phyloP scores from a whole-genome alignment of 2,113 vertebrate genomes.

The Laticauda laticaudata region DNA sequence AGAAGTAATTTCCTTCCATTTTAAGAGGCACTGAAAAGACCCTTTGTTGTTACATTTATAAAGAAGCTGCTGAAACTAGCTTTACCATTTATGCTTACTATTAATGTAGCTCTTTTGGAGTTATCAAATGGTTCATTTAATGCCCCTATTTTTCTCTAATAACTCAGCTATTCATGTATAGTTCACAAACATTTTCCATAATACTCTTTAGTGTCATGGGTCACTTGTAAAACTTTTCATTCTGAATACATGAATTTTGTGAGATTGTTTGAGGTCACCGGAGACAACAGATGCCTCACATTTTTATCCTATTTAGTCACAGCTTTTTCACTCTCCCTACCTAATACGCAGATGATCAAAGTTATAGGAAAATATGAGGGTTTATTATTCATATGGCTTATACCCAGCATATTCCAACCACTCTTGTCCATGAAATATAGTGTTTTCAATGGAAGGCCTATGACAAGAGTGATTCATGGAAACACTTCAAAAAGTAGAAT shows the following conservation, averaged over 20 bases:
- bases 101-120: neutral
- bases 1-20: slow-evolving; percentile 18
- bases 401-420: neutral
- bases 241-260: neutral
- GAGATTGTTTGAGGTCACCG: neutral
- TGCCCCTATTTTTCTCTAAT: slow-evolving; percentile 23
- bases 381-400: neutral
- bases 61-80: slow-evolving; percentile 24
- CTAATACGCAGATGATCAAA: neutral
- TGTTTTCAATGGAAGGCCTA: neutral
- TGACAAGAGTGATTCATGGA: neutral
- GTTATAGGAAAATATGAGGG: neutral
- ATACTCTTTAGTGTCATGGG: neutral
- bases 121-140: slow-evolving; percentile 18
- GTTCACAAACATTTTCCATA: slow-evolving; percentile 21
- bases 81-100: slow-evolving; percentile 13
- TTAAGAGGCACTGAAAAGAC: neutral
- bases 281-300: neutral
- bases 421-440: neutral
- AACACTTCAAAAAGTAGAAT: neutral
- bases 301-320: neutral
- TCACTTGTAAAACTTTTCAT: neutral
- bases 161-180: neutral
- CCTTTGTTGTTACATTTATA: slow-evolving; percentile 23
- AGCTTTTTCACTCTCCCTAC: neutral